Percentiles rank a stretch among this genome's conserved stretches.
Evolutionary conservation across 2,113 vertebrate species (phyloP).

Genomic region (Peromyscus leucopus): DNA sequence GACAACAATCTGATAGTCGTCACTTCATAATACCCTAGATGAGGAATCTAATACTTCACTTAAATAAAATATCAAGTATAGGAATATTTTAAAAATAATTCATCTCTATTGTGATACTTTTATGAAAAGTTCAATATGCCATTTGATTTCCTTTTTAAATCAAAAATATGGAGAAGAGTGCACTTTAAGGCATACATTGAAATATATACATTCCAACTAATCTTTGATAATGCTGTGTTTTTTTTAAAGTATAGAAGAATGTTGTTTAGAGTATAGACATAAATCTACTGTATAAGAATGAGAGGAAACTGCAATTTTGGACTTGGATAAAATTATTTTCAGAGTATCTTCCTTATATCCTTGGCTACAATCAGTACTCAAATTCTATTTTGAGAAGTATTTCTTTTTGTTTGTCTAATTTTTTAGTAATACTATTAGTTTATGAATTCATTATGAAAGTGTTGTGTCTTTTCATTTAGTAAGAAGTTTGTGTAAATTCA

Average conservation of each 20-base stretch:
- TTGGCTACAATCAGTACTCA: conserved; percentile 12
- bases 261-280: not conserved
- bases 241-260: not conserved
- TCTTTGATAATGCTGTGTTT: not conserved
- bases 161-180: not conserved
- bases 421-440: not conserved
- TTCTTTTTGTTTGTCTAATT: not conserved
- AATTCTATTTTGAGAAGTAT: not conserved
- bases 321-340: conserved; percentile 2
- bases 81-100: conserved; percentile 7
- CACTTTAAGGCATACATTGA: not conserved
- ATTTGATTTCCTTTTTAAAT: conserved; percentile 30
- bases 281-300: not conserved
- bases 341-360: not conserved
- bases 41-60: not conserved
- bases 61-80: conserved; percentile 20
- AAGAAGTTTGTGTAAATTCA: not conserved
- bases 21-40: not conserved
- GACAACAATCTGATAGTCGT: not conserved
- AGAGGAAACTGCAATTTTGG: not conserved
- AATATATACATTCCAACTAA: not conserved
- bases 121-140: not conserved
- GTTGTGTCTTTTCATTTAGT: conserved; percentile 2
- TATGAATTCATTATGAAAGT: not conserved
- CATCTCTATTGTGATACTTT: not conserved